A percentile compares a stretch with the other conserved stretches of the same genome.
Conservation (phyloP, 2,888 invertebrate species). For the Cryptus armator region DNA sequence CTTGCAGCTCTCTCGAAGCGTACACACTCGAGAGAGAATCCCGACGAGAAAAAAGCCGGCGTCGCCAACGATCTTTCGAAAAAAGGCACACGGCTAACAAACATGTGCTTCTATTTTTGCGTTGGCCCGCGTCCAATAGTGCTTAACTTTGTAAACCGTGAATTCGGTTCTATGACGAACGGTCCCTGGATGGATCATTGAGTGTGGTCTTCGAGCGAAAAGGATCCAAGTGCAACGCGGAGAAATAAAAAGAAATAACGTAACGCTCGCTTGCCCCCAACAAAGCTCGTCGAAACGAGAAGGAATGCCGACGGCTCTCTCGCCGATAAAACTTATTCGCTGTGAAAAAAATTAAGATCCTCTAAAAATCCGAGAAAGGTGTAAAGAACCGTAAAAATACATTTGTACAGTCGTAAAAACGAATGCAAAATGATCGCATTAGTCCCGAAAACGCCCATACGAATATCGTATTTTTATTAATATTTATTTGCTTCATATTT, state of each 20-base stretch:
- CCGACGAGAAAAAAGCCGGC: constrained; percentile 60
- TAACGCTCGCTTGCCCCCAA: neutral
- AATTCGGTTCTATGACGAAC: constrained; percentile 75
- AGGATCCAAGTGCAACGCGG: constrained; percentile 65
- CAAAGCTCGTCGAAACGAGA: neutral
- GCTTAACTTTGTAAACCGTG: constrained; percentile 81
- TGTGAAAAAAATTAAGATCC: neutral
- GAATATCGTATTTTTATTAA: no score
- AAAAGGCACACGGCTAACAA: constrained; percentile 79
- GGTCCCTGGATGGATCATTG: constrained; percentile 71
- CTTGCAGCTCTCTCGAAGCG: constrained; percentile 20
- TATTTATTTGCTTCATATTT: no score
- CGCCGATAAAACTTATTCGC: neutral
- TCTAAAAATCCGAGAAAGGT: neutral
- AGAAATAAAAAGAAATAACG: constrained; percentile 4
- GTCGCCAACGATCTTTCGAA: constrained; percentile 72
- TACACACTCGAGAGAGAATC: constrained; percentile 37
- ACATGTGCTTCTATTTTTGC: constrained; percentile 85
- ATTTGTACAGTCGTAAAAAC: neutral
- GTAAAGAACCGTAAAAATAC: neutral
- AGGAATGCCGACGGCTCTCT: neutral
- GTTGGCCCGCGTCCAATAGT: constrained; percentile 84
- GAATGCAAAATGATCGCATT: no score
- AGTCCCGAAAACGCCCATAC: no score
- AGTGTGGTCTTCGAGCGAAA: constrained; percentile 68